Evolutionary conservation across 1,140 invertebrate genomes (phyloP), one percentile per base, ranked within the genome.

Genomic region (Leucophenga varia): DNA sequence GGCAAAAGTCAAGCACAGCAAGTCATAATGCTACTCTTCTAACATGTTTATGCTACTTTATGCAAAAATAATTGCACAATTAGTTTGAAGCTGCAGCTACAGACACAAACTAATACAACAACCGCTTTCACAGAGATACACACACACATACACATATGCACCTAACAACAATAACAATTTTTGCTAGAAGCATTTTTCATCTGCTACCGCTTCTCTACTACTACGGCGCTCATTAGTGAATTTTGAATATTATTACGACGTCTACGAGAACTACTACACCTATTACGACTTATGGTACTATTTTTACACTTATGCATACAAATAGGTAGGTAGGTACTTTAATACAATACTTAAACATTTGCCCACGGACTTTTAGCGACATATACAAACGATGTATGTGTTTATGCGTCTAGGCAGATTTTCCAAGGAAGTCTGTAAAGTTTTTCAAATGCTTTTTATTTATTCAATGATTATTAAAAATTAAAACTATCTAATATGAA

Each of bases 61-160:
- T 72, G 69, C 69, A 72, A 72, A 72, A 72, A 72, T 72, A 72
- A 72, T 72, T 72, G 68, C 68, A 69, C 68, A 72, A 72, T 72
- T 72, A 72, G 69, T 72, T 72, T 71, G 68, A 65, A 65, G 42
- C 45, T 36, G 20, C 37, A 22, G 16, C 22, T 18, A 32, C 28
- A n/a, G n/a, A 40, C 9, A n/a, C 14, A 35, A 12, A 38, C 31
- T n/a, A n/a, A n/a, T n/a, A n/a, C n/a, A n/a, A n/a, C n/a, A n/a
- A n/a, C n/a, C n/a, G n/a, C n/a, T n/a, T n/a, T n/a, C n/a, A n/a
- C n/a, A n/a, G n/a, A n/a, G n/a, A n/a, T n/a, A n/a, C 52, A 19
- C 25, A 37, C 4, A 17, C 16, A 25, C 7, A 19, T 8, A n/a
- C 52, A 39, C 30, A 14, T 43, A 35, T 38, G 18, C 19, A 25